Evolutionary conservation across 2,113 vertebrate genomes (phyloP).

Genomic region (Cranoglanis bouderius): DNA sequence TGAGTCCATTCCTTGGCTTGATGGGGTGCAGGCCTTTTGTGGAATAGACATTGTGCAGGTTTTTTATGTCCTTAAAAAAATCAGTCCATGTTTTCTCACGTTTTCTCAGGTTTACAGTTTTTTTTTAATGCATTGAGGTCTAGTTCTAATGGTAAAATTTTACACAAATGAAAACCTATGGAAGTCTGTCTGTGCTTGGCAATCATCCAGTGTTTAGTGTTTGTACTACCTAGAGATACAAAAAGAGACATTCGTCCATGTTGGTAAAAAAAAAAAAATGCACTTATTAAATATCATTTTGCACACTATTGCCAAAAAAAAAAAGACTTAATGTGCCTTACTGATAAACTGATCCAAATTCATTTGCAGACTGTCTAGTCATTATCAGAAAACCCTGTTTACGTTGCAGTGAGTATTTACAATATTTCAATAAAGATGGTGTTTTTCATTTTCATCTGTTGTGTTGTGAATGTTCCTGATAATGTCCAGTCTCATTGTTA

Average conservation of each 20-base stretch:
- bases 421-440: slow-evolving; percentile 40
- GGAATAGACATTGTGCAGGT: not conserved
- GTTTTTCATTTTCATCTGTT: not conserved
- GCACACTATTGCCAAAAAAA: slow-evolving; percentile 28
- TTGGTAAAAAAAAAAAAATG: not conserved
- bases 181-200: not conserved
- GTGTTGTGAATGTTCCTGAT: not conserved
- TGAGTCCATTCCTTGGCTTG: not conserved
- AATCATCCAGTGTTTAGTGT: not conserved
- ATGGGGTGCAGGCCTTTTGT: not conserved
- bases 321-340: slow-evolving; percentile 66
- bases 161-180: not conserved
- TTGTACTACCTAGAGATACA: not conserved
- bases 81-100: not conserved
- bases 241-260: not conserved
- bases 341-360: slow-evolving; percentile 33
- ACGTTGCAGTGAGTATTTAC: slow-evolving; percentile 61
- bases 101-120: slow-evolving; percentile 18
- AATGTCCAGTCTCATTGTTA: not conserved
- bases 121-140: not conserved
- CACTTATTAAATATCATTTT: not conserved
- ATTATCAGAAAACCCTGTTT: slow-evolving; percentile 62
- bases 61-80: not conserved
- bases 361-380: slow-evolving; percentile 57
- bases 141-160: not conserved